phyloP scores from a whole-genome alignment of 1,140 invertebrate genomes.

The Drosophila kikkawai region DNA sequence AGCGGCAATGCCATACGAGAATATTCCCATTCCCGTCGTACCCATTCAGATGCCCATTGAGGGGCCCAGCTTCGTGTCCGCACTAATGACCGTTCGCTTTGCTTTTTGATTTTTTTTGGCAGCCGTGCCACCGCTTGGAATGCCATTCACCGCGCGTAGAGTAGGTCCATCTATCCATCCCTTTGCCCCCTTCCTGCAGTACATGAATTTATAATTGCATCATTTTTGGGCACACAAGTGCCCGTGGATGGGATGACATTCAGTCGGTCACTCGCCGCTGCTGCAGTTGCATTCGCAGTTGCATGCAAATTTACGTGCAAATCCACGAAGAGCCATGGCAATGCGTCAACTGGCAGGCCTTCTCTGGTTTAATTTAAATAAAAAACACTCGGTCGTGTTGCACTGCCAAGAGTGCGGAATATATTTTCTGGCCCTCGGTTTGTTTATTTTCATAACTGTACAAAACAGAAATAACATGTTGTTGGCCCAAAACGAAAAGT shows the following conservation, averaged over 20 bases:
- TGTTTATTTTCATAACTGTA: conserved; percentile 72
- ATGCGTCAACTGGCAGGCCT: conserved; percentile 50
- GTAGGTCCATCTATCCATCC: conserved; percentile 12
- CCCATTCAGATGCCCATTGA: conserved; percentile 32
- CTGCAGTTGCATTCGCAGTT: conserved; percentile 32
- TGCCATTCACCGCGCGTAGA: conserved; percentile 54
- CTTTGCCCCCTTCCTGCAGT: conserved; percentile 24
- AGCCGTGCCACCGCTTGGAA: conserved; percentile 47
- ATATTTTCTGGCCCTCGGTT: conserved; percentile 31
- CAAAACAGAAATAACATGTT: conserved; percentile 34
- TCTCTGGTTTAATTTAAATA: conserved; percentile 42
- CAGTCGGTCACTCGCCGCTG: conserved; percentile 33
- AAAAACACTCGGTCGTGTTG: conserved; percentile 22
- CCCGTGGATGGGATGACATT: conserved; percentile 34
- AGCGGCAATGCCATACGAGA: conserved; percentile 1
- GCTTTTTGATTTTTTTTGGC: conserved; percentile 61
- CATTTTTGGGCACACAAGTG: conserved; percentile 56
- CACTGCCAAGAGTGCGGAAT: conserved; percentile 31
- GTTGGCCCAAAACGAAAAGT: conserved; percentile 16
- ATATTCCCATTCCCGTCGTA: not conserved
- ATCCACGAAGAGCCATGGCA: conserved; percentile 24
- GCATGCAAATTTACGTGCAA: conserved; percentile 35
- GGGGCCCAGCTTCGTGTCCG: conserved; percentile 31
- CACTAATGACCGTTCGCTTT: conserved; percentile 66
- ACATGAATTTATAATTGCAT: conserved; percentile 81